Base-by-base conservation (phyloP, 2,113 vertebrate genomes). In the Megaptera novaeangliae region DNA sequence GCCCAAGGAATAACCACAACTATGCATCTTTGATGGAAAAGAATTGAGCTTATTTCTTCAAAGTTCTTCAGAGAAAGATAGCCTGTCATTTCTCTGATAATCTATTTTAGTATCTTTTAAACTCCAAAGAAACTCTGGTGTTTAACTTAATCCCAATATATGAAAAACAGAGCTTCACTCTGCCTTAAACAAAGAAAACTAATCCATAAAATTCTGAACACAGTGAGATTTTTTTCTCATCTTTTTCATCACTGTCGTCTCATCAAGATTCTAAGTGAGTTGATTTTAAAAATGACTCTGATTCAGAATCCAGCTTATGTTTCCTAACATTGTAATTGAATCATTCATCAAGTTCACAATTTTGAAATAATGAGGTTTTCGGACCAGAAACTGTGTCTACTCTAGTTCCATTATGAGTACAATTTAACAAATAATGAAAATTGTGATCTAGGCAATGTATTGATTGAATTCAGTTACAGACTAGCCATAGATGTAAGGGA, bases 311-410 rank as follows among this genome's bases (percentile, higher is more conserved):
- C 64, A 88, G 49, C 59, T n/a, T 59, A 55, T 74, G 71, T 77
- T 97, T 93, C n/a, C 49, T 77, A 92, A 87, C 34, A 71, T 0
- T 72, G 34, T 96, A 94, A 95, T 92, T 2, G 59, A 84, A 74
- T 83, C 83, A 88, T 92, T 96, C n/a, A 85, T 88, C 66, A 81
- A 81, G 90, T 74, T 93, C 61, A 64, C 63, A 59, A 64, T 88
- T 95, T 64, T 44, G 52, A 88, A 96, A 84, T 74, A 91, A 96
- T 90, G 44, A 92, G 52, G 13, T 92, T 88, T 91, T 64, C 5
- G 4, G 66, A 90, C 12, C 29, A 90, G 80, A 96, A 97, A 66
- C 29, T 52, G 11, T 71, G 59, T 81, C 74, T 84, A 21, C 20
- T 78, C 74, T 85, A 61, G 46, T 85, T 88, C 55, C 77, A 27